Evolutionary conservation across 2,797 vertebrate genomes (phyloP), one percentile per base, ranked within the genome.

Genomic region (Nannoperca australis): DNA sequence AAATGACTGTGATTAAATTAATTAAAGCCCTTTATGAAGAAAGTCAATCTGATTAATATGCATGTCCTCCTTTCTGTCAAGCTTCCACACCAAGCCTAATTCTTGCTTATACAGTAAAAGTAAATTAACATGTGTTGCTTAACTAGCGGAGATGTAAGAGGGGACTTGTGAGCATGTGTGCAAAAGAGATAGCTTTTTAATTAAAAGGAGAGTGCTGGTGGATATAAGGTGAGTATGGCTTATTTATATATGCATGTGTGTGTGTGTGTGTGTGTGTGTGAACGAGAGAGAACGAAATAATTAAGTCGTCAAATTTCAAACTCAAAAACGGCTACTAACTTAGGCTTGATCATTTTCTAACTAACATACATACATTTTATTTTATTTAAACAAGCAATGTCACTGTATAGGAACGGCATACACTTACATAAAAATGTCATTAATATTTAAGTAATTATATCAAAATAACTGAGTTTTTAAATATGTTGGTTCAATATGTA

Each of bases 61-160:
- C 72, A 58, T 17, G 72, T 74, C 69, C 65, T 82, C 24, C 54
- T 74, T 71, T 67, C 72, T 58, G 74, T 61, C 78, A 73, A 20
- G 59, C 60, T 66, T 75, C 30, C 51, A 51, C 56, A 60, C 45
- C 12, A 7, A 50, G 49, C 38, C 54, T 45, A 67, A 70, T 80
- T 70, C 13, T 58, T 47, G 45, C 73, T 81, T 38, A 74, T 62
- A 65, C 50, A 36, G 63, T 24, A 27, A 65, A 70, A 84, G 70
- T 68, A 61, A 78, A 73, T 82, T 18, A 85, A 60, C 78, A 64
- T 59, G 61, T 75, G 61, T 76, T 56, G 47, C 56, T 73, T 61
- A 78, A 78, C 67, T 61, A 59, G 64, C 75, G 51, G 70, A 60
- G 38, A 68, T 72, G 45, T 76, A 82, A 61, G 32, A 34, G n/a